Evolutionary conservation across 2,797 vertebrate genomes (phyloP).

Genomic region (Tangara arthus): DNA sequence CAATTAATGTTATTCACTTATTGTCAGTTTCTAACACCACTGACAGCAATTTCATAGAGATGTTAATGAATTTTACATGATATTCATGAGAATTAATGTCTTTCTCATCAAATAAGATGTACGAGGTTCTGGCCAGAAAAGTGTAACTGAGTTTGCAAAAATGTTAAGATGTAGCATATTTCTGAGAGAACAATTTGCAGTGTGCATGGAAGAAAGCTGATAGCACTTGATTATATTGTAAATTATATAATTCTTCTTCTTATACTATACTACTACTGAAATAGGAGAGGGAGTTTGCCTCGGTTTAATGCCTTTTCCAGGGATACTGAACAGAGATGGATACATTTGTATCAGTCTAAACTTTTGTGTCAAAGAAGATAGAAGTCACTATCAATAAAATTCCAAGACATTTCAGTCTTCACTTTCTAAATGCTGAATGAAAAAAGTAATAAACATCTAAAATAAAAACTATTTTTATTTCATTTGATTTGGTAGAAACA

Average conservation of each 20-base stretch:
- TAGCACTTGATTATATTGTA: not conserved
- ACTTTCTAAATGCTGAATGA: not conserved
- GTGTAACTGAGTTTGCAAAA: slow-evolving; percentile 26
- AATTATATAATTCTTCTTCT: not conserved
- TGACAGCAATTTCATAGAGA: slow-evolving; percentile 18
- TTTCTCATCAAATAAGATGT: slow-evolving; percentile 7
- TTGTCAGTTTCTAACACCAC: not conserved
- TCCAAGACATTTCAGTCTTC: not conserved
- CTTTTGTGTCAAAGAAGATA: not conserved
- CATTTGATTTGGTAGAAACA: not conserved
- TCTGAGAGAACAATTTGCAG: slow-evolving; percentile 9
- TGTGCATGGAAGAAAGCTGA: not conserved
- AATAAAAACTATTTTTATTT: not conserved
- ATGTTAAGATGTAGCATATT: not conserved
- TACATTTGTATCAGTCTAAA: not conserved
- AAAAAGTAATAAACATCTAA: not conserved
- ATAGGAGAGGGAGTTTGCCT: not conserved
- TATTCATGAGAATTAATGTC: slow-evolving; percentile 2
- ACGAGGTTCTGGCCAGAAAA: not conserved
- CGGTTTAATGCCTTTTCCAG: not conserved
- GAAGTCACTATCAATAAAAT: slow-evolving; percentile 12
- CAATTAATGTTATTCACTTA: not conserved
- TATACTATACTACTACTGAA: not conserved
- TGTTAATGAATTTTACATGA: slow-evolving; percentile 38
- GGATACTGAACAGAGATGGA: not conserved